phyloP scores from a whole-genome alignment of 2,888 invertebrate genomes.

The Phengaris alcon region DNA sequence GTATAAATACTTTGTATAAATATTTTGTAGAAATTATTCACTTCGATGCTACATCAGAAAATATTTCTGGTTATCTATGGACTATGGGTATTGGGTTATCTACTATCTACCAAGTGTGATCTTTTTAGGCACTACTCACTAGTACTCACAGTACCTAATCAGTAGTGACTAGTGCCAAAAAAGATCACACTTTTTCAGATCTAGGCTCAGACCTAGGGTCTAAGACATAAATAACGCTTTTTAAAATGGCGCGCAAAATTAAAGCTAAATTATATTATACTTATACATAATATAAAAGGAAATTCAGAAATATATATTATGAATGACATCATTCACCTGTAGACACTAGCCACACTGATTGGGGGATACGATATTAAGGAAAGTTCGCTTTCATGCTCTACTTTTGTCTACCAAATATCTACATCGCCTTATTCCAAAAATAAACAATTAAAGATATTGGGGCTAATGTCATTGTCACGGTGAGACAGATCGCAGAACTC shows the following conservation, averaged over 20 bases:
- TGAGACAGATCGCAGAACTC: constrained; percentile 23
- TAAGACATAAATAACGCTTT: not conserved
- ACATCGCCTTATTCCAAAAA: not conserved
- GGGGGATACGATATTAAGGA: not conserved
- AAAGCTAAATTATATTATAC: too few species aligned
- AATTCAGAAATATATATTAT: not conserved
- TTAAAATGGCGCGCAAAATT: not conserved
- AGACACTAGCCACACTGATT: not conserved
- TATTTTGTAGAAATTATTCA: not conserved
- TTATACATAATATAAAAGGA: not conserved
- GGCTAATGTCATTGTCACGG: constrained; percentile 8
- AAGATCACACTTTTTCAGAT: too few species aligned
- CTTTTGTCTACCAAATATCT: not conserved
- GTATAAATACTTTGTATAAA: not conserved
- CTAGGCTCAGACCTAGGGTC: too few species aligned
- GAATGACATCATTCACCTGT: constrained; percentile 11
- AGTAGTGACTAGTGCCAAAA: too few species aligned
- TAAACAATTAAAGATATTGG: not conserved
- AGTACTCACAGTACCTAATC: too few species aligned
- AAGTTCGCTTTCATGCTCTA: not conserved
- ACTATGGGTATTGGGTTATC: too few species aligned
- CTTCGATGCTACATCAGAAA: too few species aligned
- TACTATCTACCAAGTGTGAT: too few species aligned
- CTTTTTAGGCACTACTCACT: too few species aligned
- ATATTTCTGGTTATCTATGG: too few species aligned